A percentile compares a stretch with the other conserved stretches of the same genome.
Evolutionary conservation across 2,797 vertebrate genomes (phyloP).

Genomic region (Basileuterus tristriatus): DNA sequence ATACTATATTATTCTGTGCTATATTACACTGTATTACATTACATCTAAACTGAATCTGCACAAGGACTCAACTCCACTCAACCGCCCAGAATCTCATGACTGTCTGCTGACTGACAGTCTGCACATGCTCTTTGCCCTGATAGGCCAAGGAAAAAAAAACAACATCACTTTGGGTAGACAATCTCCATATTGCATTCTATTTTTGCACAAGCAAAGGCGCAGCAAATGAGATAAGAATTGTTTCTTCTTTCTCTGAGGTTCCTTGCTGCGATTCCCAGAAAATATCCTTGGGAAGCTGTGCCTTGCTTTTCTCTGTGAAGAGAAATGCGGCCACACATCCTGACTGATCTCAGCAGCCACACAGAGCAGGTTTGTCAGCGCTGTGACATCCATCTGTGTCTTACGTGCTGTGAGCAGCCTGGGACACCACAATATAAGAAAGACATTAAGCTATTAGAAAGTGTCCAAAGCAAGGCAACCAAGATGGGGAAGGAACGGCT

Average conservation of each 20-base stretch:
- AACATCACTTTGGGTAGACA: not conserved
- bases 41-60: not conserved
- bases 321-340: not conserved
- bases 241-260: not conserved
- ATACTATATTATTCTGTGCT: not conserved
- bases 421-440: not conserved
- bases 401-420: not conserved
- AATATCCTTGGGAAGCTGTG: not conserved
- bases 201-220: not conserved
- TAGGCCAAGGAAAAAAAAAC: not conserved
- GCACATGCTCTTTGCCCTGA: not conserved
- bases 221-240: not conserved
- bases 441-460: not conserved
- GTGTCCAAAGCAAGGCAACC: not conserved
- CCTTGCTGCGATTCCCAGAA: not conserved
- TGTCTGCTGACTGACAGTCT: not conserved
- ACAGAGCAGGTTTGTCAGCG: not conserved
- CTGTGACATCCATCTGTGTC: fast-evolving
- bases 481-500: not conserved
- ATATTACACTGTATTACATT: not conserved
- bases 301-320: not conserved
- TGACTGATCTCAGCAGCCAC: fast-evolving
- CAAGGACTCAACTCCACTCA: not conserved
- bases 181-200: not conserved
- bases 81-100: not conserved